These are phyloP conservation scores for Cromileptes altivelis DNA, from an alignment of 2,113 vertebrate species.

Conservation along the genomic window DNA sequence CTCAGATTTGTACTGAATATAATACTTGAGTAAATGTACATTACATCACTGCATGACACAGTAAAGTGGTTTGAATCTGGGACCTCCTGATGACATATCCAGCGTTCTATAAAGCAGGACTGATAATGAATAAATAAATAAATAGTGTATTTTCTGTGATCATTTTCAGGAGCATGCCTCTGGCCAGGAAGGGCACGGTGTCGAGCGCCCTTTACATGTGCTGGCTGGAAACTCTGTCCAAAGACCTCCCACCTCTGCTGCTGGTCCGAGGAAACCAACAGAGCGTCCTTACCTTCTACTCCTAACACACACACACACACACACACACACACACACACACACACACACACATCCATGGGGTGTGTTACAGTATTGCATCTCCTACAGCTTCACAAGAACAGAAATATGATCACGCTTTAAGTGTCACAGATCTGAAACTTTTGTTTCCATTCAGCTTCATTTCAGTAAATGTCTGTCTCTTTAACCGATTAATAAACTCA, in stretches of 20 bases:
- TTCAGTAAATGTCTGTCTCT: background rate
- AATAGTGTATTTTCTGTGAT: background rate
- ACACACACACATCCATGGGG: background rate
- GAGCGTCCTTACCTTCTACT: constrained; percentile 98
- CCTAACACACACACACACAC: constrained; percentile 80
- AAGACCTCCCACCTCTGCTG: constrained; percentile 93
- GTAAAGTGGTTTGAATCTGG: background rate
- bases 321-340: background rate
- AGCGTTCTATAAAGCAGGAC: background rate
- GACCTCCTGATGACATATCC: background rate
- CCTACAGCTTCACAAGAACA: constrained; percentile 20
- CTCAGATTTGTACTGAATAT: too few relatives aligned
- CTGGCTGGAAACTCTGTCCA: constrained; percentile 95
- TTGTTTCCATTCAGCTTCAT: background rate
- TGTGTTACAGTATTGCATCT: background rate
- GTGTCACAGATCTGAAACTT: constrained; percentile 13
- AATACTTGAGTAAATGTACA: too few relatives aligned
- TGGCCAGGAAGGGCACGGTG: constrained; percentile 95
- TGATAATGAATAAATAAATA: background rate
- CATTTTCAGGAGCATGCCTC: constrained; percentile 91
- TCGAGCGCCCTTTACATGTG: constrained; percentile 98
- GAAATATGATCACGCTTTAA: background rate
- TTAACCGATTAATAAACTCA: constrained; percentile 20
- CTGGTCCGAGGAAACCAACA: constrained; percentile 98
- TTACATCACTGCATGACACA: background rate